phyloP scores from a whole-genome alignment of 2,113 vertebrate genomes.

The Atractosteus spatula region DNA sequence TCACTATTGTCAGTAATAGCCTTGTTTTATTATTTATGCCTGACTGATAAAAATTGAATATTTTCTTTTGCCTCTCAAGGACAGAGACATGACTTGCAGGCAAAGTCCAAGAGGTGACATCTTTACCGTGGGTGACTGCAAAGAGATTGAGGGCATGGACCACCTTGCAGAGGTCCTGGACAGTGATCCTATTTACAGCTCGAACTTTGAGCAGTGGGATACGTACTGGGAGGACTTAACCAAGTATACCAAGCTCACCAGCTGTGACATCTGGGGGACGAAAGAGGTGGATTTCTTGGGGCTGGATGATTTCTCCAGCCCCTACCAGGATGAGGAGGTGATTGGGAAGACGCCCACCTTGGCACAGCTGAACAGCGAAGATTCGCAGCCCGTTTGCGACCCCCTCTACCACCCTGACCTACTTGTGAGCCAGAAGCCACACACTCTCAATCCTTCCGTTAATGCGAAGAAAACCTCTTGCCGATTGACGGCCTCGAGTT shows the following conservation, averaged over 20 bases:
- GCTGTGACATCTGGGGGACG: constrained; percentile 98
- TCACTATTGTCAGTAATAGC: too few species aligned
- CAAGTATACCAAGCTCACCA: constrained; percentile 93
- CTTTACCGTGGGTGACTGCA: constrained; percentile 79
- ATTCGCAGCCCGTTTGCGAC: constrained; percentile 94
- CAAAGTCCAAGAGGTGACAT: constrained; percentile 89
- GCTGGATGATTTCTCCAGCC: constrained; percentile 94
- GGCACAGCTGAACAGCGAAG: constrained; percentile 96
- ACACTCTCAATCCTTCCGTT: constrained; percentile 62
- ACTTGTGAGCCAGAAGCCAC: constrained; percentile 68
- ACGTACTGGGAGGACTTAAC: constrained; percentile 98
- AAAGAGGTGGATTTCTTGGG: constrained; percentile 98
- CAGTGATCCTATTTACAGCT: constrained; percentile 77
- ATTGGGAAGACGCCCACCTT: constrained; percentile 91
- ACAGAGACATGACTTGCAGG: constrained; percentile 89
- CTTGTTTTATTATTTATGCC: too few species aligned
- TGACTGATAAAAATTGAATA: too few species aligned
- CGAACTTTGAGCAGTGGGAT: constrained; percentile 97
- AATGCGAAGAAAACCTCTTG: constrained; percentile 76
- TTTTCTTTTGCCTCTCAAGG: constrained; percentile 57
- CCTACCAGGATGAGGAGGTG: constrained; percentile 97
- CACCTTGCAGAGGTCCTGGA: constrained; percentile 83
- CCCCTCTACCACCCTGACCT: constrained; percentile 85
- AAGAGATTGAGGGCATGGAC: constrained; percentile 86
- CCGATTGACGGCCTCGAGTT: constrained; percentile 65